Conservation (phyloP, 2,113 vertebrate genomes). For the Vulpes ferrilata region DNA sequence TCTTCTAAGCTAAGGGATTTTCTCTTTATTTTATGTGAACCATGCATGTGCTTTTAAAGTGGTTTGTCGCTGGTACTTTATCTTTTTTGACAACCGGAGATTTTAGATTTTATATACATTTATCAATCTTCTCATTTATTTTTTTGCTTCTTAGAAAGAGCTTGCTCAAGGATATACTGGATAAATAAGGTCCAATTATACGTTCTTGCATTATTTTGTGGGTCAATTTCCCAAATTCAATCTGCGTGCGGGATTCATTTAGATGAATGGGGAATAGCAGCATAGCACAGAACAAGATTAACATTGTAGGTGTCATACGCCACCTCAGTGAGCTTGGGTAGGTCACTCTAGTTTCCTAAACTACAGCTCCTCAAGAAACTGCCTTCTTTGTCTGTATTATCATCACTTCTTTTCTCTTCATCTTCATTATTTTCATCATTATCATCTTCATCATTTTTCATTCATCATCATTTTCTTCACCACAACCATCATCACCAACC, state of each 20-base stretch:
- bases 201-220: neutral
- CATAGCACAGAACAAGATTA: accelerated
- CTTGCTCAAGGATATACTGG: neutral
- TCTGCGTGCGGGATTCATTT: neutral
- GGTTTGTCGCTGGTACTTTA: neutral
- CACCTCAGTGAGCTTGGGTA: accelerated
- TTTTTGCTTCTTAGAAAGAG: neutral
- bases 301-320: neutral
- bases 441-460: neutral
- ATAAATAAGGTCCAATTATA: neutral
- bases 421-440: neutral
- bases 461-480: neutral
- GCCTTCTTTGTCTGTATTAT: neutral
- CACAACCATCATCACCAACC: neutral
- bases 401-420: neutral
- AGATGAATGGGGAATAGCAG: neutral
- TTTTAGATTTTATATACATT: neutral
- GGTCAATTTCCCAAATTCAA: neutral
- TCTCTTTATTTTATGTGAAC: neutral
- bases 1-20: neutral
- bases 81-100: neutral
- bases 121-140: neutral
- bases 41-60: neutral
- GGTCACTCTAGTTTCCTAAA: neutral
- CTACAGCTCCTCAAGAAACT: neutral